Evolutionary conservation across 2,797 vertebrate genomes (phyloP).

Genomic region (Rhinatrema bivittatum): DNA sequence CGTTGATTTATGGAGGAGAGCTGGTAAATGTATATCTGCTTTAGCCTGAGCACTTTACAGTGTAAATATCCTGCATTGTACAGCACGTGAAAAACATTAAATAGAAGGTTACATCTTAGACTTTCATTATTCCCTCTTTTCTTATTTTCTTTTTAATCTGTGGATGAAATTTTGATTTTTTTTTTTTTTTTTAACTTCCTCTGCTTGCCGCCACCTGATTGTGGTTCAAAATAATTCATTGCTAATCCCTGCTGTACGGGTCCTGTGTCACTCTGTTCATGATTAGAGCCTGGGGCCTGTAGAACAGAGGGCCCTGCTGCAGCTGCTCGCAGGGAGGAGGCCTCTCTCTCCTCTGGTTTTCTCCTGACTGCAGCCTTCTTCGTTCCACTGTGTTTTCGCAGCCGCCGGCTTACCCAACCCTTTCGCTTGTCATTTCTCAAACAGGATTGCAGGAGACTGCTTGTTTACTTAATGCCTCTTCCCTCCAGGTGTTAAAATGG

Average conservation of each 20-base stretch:
- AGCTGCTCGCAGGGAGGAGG: conserved; percentile 32
- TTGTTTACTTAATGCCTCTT: too few species aligned
- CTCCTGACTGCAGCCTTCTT: conserved; percentile 35
- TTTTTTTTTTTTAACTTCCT: conserved; percentile 53
- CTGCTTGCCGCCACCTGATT: conserved; percentile 51
- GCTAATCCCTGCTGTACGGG: conserved; percentile 61
- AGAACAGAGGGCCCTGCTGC: conserved; percentile 32
- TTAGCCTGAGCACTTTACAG: conserved; percentile 21
- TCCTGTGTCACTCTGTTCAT: conserved; percentile 54
- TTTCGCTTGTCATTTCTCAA: conserved; percentile 23
- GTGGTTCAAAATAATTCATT: conserved; percentile 59
- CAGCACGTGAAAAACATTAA: conserved; percentile 33
- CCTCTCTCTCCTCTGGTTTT: too few species aligned
- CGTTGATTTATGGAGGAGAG: conserved; percentile 32
- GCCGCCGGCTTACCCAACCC: conserved; percentile 15
- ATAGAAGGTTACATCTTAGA: conserved; percentile 44
- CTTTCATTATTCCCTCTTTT: conserved; percentile 50
- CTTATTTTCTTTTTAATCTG: conserved; percentile 26
- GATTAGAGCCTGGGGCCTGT: conserved; percentile 53
- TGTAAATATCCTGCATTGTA: conserved; percentile 31
- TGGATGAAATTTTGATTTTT: conserved; percentile 55
- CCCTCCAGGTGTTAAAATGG: too few species aligned
- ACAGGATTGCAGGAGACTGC: conserved; percentile 36
- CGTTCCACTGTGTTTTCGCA: conserved; percentile 47
- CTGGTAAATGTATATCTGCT: conserved; percentile 34